Percentiles rank a stretch among this genome's conserved stretches.
phyloP scores from a whole-genome alignment of 2,888 invertebrate genomes.

The Aelia acuminata region DNA sequence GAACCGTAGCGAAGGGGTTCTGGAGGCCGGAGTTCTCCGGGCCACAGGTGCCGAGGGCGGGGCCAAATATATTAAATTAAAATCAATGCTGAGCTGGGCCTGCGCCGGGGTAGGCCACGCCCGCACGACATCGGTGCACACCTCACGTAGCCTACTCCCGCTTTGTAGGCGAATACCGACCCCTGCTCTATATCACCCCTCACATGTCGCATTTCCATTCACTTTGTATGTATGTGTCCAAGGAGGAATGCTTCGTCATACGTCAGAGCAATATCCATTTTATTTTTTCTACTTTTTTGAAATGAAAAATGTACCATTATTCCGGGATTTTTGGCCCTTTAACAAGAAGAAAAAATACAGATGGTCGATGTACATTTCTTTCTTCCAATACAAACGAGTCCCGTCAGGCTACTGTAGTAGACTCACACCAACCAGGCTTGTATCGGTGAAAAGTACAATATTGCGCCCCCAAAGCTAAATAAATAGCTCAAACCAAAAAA shows the following conservation, averaged over 20 bases:
- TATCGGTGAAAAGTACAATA: too few species aligned
- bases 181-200: not conserved
- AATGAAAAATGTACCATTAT: too few species aligned
- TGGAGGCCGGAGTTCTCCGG: not conserved
- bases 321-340: too few species aligned
- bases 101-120: conserved; percentile 24
- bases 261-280: not conserved
- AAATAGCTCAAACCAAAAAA: too few species aligned
- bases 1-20: not conserved
- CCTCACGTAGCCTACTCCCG: conserved; percentile 39
- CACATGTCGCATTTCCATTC: not conserved
- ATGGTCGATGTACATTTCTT: too few species aligned
- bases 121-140: not conserved
- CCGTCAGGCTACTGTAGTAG: too few species aligned
- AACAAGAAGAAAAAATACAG: too few species aligned
- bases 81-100: conserved; percentile 41
- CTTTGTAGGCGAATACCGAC: conserved; percentile 31
- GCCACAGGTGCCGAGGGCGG: conserved; percentile 54
- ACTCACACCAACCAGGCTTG: too few species aligned
- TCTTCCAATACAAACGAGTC: too few species aligned
- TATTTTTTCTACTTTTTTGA: too few species aligned
- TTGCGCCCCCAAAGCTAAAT: too few species aligned
- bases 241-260: not conserved
- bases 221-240: not conserved
- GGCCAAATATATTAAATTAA: conserved; percentile 55